phyloP scores from a whole-genome alignment of 2,888 invertebrate genomes.

The Scrobipalpa atriplicella region DNA sequence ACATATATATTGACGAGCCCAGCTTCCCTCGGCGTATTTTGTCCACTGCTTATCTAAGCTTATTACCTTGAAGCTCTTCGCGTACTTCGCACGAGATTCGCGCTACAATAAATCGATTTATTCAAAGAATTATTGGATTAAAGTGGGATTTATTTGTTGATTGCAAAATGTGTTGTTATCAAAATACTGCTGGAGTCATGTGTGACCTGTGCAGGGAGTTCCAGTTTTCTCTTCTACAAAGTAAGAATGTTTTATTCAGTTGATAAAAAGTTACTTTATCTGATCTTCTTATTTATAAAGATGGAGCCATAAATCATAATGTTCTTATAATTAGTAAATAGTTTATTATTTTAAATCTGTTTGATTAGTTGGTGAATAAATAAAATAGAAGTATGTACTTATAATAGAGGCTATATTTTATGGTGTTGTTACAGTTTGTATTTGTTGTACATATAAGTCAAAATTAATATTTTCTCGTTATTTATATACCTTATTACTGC shows the following conservation, averaged over 20 bases:
- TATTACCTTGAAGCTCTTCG: constrained; percentile 76
- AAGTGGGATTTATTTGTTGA: not conserved
- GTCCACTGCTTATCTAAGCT: constrained; percentile 78
- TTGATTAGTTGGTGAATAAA: no score
- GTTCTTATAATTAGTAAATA: no score
- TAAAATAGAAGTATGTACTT: no score
- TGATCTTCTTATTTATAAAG: no score
- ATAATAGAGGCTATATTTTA: no score
- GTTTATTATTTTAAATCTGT: no score
- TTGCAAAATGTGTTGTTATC: constrained; percentile 74
- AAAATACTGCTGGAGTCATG: constrained; percentile 72
- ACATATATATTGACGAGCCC: constrained; percentile 77
- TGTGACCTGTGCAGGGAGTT: constrained; percentile 77
- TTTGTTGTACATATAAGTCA: no score
- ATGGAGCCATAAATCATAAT: no score
- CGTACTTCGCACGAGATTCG: constrained; percentile 51
- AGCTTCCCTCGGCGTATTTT: constrained; percentile 69
- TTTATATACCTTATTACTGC: no score
- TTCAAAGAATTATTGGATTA: not conserved
- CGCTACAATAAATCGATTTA: constrained; percentile 37
- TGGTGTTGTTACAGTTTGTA: no score
- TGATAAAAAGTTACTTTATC: not conserved
- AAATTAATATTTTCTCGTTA: no score
- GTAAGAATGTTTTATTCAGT: constrained; percentile 54
- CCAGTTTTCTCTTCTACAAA: constrained; percentile 70